Conservation (phyloP, 2,113 vertebrate genomes). For the Eolophus roseicapilla region DNA sequence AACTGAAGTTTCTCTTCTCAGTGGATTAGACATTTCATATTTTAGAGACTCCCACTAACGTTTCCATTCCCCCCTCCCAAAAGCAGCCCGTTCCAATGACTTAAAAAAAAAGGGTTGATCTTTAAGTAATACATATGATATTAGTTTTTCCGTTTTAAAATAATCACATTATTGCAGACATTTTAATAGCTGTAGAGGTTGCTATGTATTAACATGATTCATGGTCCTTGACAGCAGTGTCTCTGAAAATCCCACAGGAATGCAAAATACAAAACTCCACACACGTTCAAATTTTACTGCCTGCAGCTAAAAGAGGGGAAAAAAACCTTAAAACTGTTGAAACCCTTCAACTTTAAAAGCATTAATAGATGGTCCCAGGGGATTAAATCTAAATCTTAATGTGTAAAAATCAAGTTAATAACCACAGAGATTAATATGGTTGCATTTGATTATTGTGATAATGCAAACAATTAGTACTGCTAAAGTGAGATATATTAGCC, state of each 20-base stretch:
- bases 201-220: slow-evolving; percentile 86
- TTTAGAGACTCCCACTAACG: slow-evolving; percentile 56
- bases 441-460: slow-evolving; percentile 85
- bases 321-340: slow-evolving; percentile 83
- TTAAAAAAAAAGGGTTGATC: slow-evolving; percentile 70
- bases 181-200: slow-evolving; percentile 87
- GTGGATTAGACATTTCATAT: slow-evolving; percentile 56
- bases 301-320: slow-evolving; percentile 83
- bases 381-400: slow-evolving; percentile 87
- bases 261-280: slow-evolving; percentile 83
- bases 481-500: slow-evolving; percentile 79
- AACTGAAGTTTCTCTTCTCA: slow-evolving; percentile 60
- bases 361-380: slow-evolving; percentile 82
- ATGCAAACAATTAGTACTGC: slow-evolving; percentile 84
- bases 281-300: slow-evolving; percentile 86
- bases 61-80: slow-evolving; percentile 38
- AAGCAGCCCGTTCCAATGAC: slow-evolving; percentile 59
- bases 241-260: slow-evolving; percentile 83
- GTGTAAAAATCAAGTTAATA: slow-evolving; percentile 86
- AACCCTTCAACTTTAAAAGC: slow-evolving; percentile 88
- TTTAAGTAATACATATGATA: slow-evolving; percentile 82
- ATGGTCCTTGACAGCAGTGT: slow-evolving; percentile 86
- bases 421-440: slow-evolving; percentile 85
- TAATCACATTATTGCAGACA: slow-evolving; percentile 88
- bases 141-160: slow-evolving; percentile 84